A percentile compares a stretch with the other conserved stretches of the same genome.
phyloP scores from a whole-genome alignment of 2,888 invertebrate species.

The Brachyopa scutellaris region DNA sequence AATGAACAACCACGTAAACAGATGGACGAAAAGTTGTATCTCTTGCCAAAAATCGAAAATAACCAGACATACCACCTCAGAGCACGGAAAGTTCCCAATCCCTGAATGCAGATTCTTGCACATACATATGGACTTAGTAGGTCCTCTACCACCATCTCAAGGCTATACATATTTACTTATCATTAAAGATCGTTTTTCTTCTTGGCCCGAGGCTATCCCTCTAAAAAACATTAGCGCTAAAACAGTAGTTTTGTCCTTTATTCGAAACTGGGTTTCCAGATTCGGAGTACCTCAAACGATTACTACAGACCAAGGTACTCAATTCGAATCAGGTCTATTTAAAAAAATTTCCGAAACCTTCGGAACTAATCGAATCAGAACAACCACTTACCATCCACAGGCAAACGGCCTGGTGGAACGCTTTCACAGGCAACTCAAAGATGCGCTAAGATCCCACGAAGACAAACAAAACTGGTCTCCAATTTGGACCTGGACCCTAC shows the following conservation, averaged over 20 bases:
- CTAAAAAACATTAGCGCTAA: conserved; percentile 23
- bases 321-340: conserved; percentile 52
- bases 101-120: no score
- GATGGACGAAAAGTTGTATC: conserved; percentile 15
- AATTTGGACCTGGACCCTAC: conserved; percentile 7
- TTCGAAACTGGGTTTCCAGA: conserved; percentile 33
- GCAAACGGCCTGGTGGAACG: conserved; percentile 42
- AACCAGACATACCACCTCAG: no score
- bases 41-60: no score
- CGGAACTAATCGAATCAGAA: conserved; percentile 1
- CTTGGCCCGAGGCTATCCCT: conserved; percentile 44
- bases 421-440: conserved; percentile 41
- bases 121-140: not conserved
- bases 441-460: not conserved
- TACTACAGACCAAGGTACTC: conserved; percentile 39
- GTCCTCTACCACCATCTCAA: conserved; percentile 13
- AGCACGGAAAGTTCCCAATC: no score
- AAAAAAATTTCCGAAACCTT: not conserved
- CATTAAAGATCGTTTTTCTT: conserved; percentile 39
- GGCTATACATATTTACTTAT: conserved; percentile 29
- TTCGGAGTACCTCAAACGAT: conserved; percentile 44
- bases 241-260: conserved; percentile 26
- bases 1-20: conserved; percentile 8
- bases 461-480: conserved; percentile 25
- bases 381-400: conserved; percentile 39